Conservation (phyloP, 2,888 invertebrate genomes). For the Phragmatobia fuliginosa region DNA sequence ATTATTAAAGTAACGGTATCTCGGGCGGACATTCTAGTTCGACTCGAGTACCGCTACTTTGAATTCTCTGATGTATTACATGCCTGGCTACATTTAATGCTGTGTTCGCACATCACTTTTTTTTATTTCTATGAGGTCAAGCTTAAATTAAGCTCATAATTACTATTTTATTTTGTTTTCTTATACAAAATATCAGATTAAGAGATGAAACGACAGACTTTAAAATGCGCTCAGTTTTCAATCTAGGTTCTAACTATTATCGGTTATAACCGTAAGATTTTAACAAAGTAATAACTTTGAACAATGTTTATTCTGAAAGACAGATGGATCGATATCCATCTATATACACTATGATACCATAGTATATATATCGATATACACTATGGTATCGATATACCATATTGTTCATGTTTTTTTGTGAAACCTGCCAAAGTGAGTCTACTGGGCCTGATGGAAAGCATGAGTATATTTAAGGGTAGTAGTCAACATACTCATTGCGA, state of each 20-base stretch:
- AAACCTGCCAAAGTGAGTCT: too few species aligned
- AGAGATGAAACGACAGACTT: background rate
- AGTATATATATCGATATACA: too few species aligned
- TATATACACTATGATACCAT: too few species aligned
- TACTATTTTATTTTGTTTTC: background rate
- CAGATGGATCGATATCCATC: background rate
- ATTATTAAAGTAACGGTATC: slow-evolving; percentile 76
- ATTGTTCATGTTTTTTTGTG: too few species aligned
- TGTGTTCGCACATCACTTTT: background rate
- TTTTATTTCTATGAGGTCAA: background rate
- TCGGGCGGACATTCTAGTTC: slow-evolving; percentile 79
- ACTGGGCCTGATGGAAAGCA: too few species aligned
- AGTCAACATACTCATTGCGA: too few species aligned
- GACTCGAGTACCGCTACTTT: slow-evolving; percentile 74
- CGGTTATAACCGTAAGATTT: too few species aligned
- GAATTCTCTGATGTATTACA: slow-evolving; percentile 64
- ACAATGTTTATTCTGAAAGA: background rate
- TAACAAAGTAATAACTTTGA: background rate
- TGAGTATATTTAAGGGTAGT: too few species aligned
- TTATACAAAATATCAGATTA: background rate
- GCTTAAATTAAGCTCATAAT: background rate
- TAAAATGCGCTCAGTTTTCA: background rate
- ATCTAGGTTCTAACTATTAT: background rate
- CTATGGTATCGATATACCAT: too few species aligned
- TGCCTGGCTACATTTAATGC: slow-evolving; percentile 5